Base-by-base conservation (phyloP, 2,888 invertebrate genomes). In the Eupithecia insigniata region DNA sequence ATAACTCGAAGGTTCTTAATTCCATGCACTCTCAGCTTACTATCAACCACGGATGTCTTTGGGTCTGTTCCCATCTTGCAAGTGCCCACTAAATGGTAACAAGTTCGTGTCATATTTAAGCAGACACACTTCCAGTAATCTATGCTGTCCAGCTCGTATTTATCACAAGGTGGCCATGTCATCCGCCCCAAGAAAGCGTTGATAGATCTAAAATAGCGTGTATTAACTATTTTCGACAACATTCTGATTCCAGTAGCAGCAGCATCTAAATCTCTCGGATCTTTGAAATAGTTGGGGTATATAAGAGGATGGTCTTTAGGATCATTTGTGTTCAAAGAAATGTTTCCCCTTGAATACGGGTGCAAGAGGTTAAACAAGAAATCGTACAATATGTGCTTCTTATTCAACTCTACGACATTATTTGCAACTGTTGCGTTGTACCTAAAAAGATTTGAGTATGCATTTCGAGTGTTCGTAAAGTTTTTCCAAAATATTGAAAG, bases 51-150 rank as follows among this genome's bases (percentile, higher is more conserved):
- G 1, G 86, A 81, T 8, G 77, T 81, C 32, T 76, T 72, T 6
- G 83, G 83, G 43, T 83, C 79, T 0, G 93, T 90, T 3, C 96
- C 96, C 96, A 96, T 96, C 83, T 90, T 95, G 0, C 94, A 91
- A 0, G 95, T 96, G 12, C 97, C 96, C 6, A 95, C 95, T 0
- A 96, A 97, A 88, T 97, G 97, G 80, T 96, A 97, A 36, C 96
- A 95, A 10, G 88, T 84, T 22, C 74, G 36, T 2, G 83, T 83
- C 75, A 86, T 83, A 83, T 97, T 96, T n/a, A 95, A 84, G 74
- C 84, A 81, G 67, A 88, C 81, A 74, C 90, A 89, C 77, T 82
- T 81, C 90, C 90, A 90, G 75, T 91, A 90, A 14, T 80, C 78
- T 46, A 78, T 77, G 74, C 85, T 87, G 70, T 85, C 82, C 36